These are phyloP conservation scores for Calidris pugnax DNA, from an alignment of 2,113 vertebrate species.

Conservation along the genomic window DNA sequence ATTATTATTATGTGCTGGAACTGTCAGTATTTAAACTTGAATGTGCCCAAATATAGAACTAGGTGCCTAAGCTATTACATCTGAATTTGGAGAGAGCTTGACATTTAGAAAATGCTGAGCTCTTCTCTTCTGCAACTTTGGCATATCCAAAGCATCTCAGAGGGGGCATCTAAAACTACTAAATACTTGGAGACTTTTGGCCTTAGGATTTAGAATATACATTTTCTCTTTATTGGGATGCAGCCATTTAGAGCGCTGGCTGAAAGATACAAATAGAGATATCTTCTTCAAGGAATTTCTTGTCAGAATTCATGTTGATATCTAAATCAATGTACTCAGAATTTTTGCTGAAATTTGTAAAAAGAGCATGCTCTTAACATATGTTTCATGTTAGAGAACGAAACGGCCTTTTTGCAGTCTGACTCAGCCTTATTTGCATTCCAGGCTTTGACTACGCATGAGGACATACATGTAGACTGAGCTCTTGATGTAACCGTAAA, in stretches of 20 bases:
- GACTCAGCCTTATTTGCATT: background rate
- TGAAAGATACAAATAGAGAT: background rate
- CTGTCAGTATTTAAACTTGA: background rate
- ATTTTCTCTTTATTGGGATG: background rate
- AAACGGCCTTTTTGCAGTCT: constrained; percentile 1
- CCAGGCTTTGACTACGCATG: background rate
- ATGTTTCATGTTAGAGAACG: background rate
- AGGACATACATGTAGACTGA: background rate
- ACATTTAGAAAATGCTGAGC: background rate
- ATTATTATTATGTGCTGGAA: background rate
- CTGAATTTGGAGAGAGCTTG: background rate
- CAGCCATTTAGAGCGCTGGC: background rate
- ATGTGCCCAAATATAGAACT: background rate
- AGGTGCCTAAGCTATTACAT: background rate
- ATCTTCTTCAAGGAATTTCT: background rate
- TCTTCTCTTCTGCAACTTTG: background rate
- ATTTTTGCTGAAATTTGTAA: background rate
- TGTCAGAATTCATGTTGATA: background rate
- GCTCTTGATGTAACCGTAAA: background rate
- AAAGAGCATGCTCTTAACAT: background rate
- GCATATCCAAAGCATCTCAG: background rate
- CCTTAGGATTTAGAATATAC: background rate
- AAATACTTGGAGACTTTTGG: background rate
- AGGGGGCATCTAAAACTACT: background rate
- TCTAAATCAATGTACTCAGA: background rate